Conservation (phyloP, 92 coral and sea anemone genomes). For the Phenganax subtilis region DNA sequence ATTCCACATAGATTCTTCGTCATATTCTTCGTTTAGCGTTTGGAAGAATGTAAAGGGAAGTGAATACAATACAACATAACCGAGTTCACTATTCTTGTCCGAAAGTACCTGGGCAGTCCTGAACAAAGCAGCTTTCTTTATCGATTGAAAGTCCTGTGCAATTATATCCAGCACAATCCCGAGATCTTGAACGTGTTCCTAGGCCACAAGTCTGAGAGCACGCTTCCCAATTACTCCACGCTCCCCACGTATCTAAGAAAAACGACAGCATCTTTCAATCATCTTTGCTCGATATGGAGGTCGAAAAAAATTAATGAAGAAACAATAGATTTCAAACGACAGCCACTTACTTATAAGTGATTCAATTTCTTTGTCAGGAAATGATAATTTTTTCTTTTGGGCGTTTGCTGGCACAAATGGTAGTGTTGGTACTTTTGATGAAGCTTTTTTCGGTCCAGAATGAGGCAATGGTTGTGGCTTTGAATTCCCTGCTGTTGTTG, state of each 20-base stretch:
- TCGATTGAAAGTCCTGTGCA: slow-evolving; percentile 80
- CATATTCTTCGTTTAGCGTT: neutral
- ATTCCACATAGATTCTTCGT: neutral
- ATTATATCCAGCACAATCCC: slow-evolving; percentile 91
- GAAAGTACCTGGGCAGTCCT: slow-evolving; percentile 85
- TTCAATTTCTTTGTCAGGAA: slow-evolving; percentile 16
- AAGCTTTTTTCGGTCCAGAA: slow-evolving; percentile 14
- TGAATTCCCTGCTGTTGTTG: slow-evolving; percentile 19
- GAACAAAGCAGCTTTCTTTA: slow-evolving; percentile 78
- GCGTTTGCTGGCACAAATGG: slow-evolving; percentile 1
- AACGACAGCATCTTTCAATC: neutral
- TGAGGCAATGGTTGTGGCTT: slow-evolving; percentile 33
- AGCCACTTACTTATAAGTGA: slow-evolving; percentile 21
- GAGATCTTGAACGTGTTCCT: slow-evolving; percentile 76
- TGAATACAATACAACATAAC: neutral
- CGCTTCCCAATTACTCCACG: slow-evolving; percentile 92
- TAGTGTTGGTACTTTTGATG: neutral
- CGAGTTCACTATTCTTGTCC: neutral
- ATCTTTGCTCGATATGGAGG: neutral
- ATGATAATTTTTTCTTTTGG: slow-evolving; percentile 2
- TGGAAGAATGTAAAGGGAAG: neutral
- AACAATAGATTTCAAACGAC: neutral
- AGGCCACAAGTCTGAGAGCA: slow-evolving; percentile 92
- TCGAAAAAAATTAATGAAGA: neutral
- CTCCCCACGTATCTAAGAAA: slow-evolving; percentile 57